These are phyloP conservation scores for Taeniopygia guttata DNA, from an alignment of 2,797 vertebrate genomes.

Conservation along the genomic window DNA sequence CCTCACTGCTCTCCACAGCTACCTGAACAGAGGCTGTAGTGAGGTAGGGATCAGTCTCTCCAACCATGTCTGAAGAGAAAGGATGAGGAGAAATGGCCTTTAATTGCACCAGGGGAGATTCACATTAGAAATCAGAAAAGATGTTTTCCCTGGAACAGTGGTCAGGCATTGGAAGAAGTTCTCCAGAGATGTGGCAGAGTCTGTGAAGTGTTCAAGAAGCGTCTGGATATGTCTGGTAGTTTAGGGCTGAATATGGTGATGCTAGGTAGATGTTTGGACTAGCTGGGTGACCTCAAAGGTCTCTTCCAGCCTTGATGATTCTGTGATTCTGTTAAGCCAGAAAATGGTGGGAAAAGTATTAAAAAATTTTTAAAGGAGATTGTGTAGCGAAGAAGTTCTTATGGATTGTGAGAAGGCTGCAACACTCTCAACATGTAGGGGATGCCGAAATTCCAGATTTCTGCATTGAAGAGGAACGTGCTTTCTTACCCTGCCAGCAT, in stretches of 20 bases:
- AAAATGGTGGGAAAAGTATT: not conserved
- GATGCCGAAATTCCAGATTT: not conserved
- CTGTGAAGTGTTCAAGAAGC: not conserved
- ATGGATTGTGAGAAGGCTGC: not conserved
- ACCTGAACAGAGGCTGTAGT: not conserved
- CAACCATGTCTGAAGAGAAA: not conserved
- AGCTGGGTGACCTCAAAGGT: not conserved
- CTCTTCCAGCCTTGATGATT: not conserved
- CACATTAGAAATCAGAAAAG: not conserved
- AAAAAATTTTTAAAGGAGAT: not conserved
- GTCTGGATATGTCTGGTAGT: not conserved
- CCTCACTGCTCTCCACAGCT: not conserved
- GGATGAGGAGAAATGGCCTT: not conserved
- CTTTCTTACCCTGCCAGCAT: not conserved
- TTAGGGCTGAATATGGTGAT: not conserved
- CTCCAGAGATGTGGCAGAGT: not conserved
- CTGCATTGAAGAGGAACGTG: not conserved
- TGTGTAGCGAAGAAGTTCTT: not conserved
- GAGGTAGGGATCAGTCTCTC: not conserved
- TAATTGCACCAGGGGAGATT: not conserved
- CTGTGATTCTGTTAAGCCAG: not conserved
- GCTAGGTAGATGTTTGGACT: not conserved
- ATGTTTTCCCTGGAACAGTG: not conserved
- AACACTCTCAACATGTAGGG: not conserved
- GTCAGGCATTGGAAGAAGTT: not conserved